A percentile compares a stretch with the other conserved stretches of the same genome.
phyloP scores from a whole-genome alignment of 1,140 invertebrate species.

The Tenebrio molitor region DNA sequence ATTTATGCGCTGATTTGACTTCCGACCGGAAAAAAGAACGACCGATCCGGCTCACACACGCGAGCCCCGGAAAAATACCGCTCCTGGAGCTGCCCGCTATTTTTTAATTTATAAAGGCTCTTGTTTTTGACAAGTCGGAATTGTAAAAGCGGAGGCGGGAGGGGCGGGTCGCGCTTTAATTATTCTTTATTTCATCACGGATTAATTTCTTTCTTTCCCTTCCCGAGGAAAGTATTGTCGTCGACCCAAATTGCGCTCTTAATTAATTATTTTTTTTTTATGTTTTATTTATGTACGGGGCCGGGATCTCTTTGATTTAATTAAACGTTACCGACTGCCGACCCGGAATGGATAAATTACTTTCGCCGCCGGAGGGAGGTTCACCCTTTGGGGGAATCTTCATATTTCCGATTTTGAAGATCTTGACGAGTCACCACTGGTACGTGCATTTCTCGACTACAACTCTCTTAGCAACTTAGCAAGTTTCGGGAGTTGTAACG shows the following conservation, averaged over 20 bases:
- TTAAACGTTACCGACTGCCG: conserved; percentile 9
- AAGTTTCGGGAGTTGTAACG: no score
- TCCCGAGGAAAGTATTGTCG: conserved; percentile 17
- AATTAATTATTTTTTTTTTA: conserved; percentile 40
- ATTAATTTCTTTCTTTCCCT: conserved; percentile 36
- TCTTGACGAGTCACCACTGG: no score
- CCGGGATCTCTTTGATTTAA: conserved; percentile 23
- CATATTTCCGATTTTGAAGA: no score
- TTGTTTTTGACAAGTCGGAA: conserved; percentile 26
- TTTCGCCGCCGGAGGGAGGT: no score
- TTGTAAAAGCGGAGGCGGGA: conserved; percentile 8
- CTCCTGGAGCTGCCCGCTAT: conserved; percentile 6
- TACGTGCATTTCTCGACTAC: no score
- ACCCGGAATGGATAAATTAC: background rate
- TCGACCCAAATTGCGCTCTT: conserved; percentile 9
- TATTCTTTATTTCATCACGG: conserved; percentile 38
- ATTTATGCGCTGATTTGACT: conserved; percentile 35
- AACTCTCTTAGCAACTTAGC: no score
- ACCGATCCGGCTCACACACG: background rate
- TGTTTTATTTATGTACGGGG: conserved; percentile 4
- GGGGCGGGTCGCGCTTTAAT: conserved; percentile 5
- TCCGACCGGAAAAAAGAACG: conserved; percentile 16
- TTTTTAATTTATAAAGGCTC: conserved; percentile 32
- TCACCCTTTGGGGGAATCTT: no score
- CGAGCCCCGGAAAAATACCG: conserved; percentile 5